Evolutionary conservation across 2,113 vertebrate species (phyloP).

Genomic region (Sorex araneus): DNA sequence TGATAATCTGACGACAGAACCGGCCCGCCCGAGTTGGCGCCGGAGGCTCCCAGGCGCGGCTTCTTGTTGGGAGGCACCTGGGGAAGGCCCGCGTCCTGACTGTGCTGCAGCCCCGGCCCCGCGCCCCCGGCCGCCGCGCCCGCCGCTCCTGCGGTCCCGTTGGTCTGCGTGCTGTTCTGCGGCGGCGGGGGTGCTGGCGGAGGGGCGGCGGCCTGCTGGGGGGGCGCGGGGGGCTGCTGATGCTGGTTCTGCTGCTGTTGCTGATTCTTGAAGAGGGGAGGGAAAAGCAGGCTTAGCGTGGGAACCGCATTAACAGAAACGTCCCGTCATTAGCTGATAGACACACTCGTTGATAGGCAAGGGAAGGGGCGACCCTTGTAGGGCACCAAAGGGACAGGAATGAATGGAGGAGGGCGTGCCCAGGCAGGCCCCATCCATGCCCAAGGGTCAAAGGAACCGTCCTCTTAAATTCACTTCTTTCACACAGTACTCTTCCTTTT

Average conservation of each 20-base stretch:
- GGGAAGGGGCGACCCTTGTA: not conserved
- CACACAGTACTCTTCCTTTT: not conserved
- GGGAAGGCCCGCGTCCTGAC: slow-evolving; percentile 92
- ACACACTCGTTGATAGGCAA: not conserved
- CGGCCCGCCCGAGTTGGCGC: slow-evolving; percentile 94
- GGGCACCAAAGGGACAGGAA: not conserved
- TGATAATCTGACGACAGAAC: slow-evolving; percentile 97
- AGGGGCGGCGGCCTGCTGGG: slow-evolving; percentile 87
- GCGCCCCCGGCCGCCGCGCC: slow-evolving; percentile 82
- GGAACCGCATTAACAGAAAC: not conserved
- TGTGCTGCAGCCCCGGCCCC: slow-evolving; percentile 92
- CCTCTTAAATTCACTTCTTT: not conserved
- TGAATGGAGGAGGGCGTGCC: not conserved
- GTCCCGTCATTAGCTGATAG: not conserved
- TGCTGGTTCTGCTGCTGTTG: slow-evolving; percentile 95
- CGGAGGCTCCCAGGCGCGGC: slow-evolving; percentile 95
- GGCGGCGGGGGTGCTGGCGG: slow-evolving; percentile 92
- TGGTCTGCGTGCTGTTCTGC: slow-evolving; percentile 95
- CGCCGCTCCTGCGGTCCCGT: slow-evolving; percentile 90
- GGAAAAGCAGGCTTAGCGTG: not conserved
- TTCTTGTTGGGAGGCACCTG: slow-evolving; percentile 98
- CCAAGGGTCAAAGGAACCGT: not conserved
- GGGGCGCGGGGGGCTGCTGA: slow-evolving; percentile 93
- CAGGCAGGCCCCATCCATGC: not conserved
- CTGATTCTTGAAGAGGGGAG: slow-evolving; percentile 90